A percentile compares a stretch with the other conserved stretches of the same genome.
Conservation (phyloP, 2,113 vertebrate species). For the Dromaius novaehollandiae region DNA sequence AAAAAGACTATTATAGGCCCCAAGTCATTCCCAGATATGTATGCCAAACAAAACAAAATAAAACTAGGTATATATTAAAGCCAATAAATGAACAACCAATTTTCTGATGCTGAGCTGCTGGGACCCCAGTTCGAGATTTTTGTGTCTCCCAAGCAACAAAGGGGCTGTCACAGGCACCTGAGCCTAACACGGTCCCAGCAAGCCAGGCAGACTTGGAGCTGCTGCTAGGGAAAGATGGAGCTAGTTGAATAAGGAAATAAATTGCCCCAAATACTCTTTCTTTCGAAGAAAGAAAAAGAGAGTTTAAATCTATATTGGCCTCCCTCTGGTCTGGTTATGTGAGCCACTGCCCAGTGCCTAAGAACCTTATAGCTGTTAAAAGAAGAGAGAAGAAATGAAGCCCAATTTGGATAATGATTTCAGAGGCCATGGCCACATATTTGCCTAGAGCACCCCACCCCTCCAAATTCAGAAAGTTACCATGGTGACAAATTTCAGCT, state of each 20-base stretch:
- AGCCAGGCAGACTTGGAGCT: not conserved
- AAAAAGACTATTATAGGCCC: not conserved
- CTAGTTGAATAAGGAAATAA: not conserved
- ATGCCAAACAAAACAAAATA: not conserved
- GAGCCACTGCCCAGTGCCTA: not conserved
- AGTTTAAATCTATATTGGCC: not conserved
- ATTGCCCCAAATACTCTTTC: not conserved
- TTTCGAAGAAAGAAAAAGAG: not conserved
- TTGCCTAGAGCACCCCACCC: conserved; percentile 37
- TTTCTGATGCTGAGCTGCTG: not conserved
- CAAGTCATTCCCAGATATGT: not conserved
- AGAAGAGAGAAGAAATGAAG: not conserved
- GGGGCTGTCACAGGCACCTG: accelerated
- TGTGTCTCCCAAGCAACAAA: not conserved
- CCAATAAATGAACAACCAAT: not conserved
- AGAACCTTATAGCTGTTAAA: not conserved
- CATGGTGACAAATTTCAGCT: conserved; percentile 68
- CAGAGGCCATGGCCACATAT: not conserved
- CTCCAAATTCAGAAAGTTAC: conserved; percentile 59
- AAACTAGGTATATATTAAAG: not conserved
- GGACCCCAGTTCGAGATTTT: not conserved
- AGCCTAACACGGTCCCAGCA: accelerated
- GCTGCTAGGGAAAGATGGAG: not conserved
- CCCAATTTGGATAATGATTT: not conserved
- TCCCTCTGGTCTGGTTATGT: not conserved